Base-by-base conservation (phyloP, 2,888 invertebrate genomes). In the Harpalus rubripes region DNA sequence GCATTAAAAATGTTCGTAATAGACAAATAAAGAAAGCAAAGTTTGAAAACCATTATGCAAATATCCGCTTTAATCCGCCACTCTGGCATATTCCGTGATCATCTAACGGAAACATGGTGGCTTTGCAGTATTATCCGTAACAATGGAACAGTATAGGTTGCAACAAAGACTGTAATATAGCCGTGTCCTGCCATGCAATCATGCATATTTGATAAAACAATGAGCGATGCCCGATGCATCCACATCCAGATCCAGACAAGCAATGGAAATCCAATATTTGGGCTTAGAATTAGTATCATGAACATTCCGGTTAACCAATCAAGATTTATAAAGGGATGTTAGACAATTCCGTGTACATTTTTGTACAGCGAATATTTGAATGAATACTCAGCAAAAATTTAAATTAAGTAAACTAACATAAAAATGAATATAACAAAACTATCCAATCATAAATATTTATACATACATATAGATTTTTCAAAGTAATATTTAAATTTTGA, bases 201-300 rank as follows among this genome's bases (percentile, higher is more conserved):
- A 39, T 68, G 68, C 68, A 68, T 68, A 68, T 68, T 68, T 39
- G 41, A 68, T 68, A 68, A 12, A 68, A 68, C 68, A 39, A 68
- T 68, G 32, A n/a, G n/a, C 39, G 68, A 68, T 68, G 26, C 68
- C 26, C 39, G 68, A 39, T 39, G 15, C 65, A 12, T 12, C 7
- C 10, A 44, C 5, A 44, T 22, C 32, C 32, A 32, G 5, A 32
- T 32, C 32, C 32, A 32, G 32, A 32, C 32, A 32, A 32, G 32
- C 32, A 59, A 59, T 12, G 16, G 59, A 7, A 8, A 52, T 8
- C 44, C 44, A 59, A 59, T 59, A 59, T 18, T 63, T 18, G 63
- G 15, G 59, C 59, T 16, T 56, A 59, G 1, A 15, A 59, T 59
- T 59, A 52, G 10, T 52, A 3, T 1, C 10, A 32, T 32, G 10